These are phyloP conservation scores for Clanis bilineata DNA, from an alignment of 2,888 invertebrate genomes.

Conservation along the genomic window DNA sequence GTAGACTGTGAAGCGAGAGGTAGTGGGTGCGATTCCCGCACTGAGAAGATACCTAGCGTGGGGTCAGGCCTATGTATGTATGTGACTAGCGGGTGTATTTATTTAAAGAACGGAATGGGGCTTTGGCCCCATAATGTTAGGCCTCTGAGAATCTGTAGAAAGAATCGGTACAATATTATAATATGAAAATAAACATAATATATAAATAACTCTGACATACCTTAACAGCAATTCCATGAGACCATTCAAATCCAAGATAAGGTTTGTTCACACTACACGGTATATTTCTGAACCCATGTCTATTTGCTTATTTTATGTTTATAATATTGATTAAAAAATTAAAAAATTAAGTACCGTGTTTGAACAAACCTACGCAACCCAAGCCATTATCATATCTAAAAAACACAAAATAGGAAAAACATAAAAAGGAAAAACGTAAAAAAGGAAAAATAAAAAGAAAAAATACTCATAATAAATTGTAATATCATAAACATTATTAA, in stretches of 20 bases:
- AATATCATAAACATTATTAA: slow-evolving; percentile 45
- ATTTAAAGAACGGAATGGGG: too few relatives aligned
- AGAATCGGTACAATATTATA: neutral
- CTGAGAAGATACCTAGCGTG: too few relatives aligned
- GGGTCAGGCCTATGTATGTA: too few relatives aligned
- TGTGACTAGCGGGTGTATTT: too few relatives aligned
- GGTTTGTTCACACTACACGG: neutral
- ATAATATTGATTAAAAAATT: neutral
- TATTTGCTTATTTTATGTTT: too few relatives aligned
- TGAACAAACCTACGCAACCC: slow-evolving; percentile 2
- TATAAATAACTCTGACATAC: slow-evolving; percentile 3
- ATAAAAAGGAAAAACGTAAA: neutral
- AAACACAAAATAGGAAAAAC: slow-evolving; percentile 20
- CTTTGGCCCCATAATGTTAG: too few relatives aligned
- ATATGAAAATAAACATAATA: neutral
- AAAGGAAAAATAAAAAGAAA: slow-evolving; percentile 31
- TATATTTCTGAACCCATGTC: neutral
- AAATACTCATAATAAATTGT: slow-evolving; percentile 33
- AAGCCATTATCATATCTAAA: neutral
- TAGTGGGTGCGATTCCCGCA: too few relatives aligned
- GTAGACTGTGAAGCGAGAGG: too few relatives aligned
- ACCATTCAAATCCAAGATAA: neutral
- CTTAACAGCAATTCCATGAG: neutral
- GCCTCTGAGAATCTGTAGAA: neutral
- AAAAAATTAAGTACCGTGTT: neutral